phyloP scores from a whole-genome alignment of 2,888 invertebrate species.

The Cephus nigrinus region DNA sequence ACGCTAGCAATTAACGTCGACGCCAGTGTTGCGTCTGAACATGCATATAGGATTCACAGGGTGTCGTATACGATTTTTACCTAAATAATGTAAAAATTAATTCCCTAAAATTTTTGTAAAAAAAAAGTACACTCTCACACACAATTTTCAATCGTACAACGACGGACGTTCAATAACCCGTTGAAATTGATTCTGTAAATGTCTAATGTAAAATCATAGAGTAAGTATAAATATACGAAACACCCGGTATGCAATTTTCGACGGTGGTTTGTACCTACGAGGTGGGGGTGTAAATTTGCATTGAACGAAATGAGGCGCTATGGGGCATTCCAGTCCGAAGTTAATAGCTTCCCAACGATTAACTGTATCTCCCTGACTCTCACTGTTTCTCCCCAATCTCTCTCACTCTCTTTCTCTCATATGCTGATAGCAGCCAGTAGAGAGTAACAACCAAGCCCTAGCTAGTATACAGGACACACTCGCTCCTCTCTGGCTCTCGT shows the following conservation, averaged over 20 bases:
- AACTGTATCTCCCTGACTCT: slow-evolving; percentile 52
- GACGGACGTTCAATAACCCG: background rate
- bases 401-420: slow-evolving; percentile 13
- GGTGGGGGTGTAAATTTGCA: slow-evolving; percentile 56
- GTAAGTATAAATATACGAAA: slow-evolving; percentile 5
- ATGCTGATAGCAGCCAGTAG: background rate
- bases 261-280: slow-evolving; percentile 29
- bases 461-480: slow-evolving; percentile 3
- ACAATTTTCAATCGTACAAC: background rate
- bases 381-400: slow-evolving; percentile 5
- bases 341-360: slow-evolving; percentile 65
- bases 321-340: slow-evolving; percentile 61
- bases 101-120: background rate
- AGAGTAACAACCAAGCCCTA: background rate
- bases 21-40: background rate
- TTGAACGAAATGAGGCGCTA: slow-evolving; percentile 62
- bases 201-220: background rate
- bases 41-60: background rate
- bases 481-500: slow-evolving; percentile 30
- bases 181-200: background rate
- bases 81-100: background rate
- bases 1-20: background rate
- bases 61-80: slow-evolving; percentile 10
- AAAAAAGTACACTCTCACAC: background rate
- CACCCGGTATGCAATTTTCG: slow-evolving; percentile 38